Conservation (phyloP, 2,888 invertebrate genomes). For the Ochropleura leucogaster region DNA sequence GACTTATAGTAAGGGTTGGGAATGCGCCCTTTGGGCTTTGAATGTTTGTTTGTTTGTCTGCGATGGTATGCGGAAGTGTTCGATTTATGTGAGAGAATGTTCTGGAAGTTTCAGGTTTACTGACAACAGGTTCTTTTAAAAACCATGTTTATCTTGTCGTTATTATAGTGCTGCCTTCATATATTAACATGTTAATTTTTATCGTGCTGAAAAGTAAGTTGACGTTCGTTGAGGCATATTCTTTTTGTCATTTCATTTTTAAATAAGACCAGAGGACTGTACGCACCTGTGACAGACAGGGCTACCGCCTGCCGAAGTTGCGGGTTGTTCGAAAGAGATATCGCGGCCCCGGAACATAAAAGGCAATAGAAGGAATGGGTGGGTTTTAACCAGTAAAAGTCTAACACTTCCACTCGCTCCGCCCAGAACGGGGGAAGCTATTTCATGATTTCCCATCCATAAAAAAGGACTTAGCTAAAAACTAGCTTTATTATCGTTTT, state of each 20-base stretch:
- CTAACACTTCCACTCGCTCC: too few species aligned
- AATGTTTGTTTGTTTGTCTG: conserved; percentile 25
- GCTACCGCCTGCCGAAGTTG: too few species aligned
- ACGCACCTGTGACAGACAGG: too few species aligned
- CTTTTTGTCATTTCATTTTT: too few species aligned
- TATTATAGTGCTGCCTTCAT: background rate
- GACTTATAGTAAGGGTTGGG: conserved; percentile 58
- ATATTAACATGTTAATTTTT: too few species aligned
- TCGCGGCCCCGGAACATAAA: too few species aligned
- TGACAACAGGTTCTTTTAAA: background rate
- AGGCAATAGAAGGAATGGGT: too few species aligned
- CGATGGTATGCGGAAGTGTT: conserved; percentile 47
- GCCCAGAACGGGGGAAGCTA: too few species aligned
- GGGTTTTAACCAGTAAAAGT: too few species aligned
- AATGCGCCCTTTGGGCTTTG: conserved; percentile 52
- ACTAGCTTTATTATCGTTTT: background rate
- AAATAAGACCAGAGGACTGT: too few species aligned
- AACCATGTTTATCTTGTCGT: background rate
- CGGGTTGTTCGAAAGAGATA: too few species aligned
- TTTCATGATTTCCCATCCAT: too few species aligned
- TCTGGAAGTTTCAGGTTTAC: conserved; percentile 10
- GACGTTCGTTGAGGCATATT: background rate
- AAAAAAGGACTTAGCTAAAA: background rate
- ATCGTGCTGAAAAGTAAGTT: background rate
- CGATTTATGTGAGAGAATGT: conserved; percentile 49